Evolutionary conservation across 2,113 vertebrate species (phyloP), one percentile per base, ranked within the genome.

Genomic region (Nettapus auritus): DNA sequence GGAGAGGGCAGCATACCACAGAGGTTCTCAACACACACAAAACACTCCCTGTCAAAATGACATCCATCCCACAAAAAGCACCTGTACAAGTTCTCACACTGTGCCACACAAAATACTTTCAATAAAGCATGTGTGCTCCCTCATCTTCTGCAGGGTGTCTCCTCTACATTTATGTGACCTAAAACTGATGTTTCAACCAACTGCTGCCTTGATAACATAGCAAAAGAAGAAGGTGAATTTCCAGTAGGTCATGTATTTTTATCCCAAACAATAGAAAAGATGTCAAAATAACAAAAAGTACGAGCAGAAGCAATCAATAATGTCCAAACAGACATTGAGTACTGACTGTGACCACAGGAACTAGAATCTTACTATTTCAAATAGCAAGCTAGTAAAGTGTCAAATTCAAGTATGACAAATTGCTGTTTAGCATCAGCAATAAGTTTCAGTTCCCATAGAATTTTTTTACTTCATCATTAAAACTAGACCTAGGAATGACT

Each of bases 391-490:
- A 86, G 29, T 29, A 8, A 86, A 75, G 28, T 4, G 17, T 34
- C 26, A 25, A 40, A n/a, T 21, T 33, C 15, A 70, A n/a, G 13
- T 56, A 29, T 7, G 22, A 56, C 70, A 52, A 0, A 0, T 4
- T 66, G 63, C 13, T 0, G 0, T 9, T 20, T 26, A 21, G 42
- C 40, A 48, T 7, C 56, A 50, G 34, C 2, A 53, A 21, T 31
- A 42, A 57, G 16, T 60, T 81, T 18, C 67, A 62, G 10, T 5
- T 57, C 82, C 67, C 28, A 11, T 4, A 28, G 28, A 29, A 36
- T 7, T 1, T 1, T 55, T 29, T 2, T 3, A 52, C 7, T 31
- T 36, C 23, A 16, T 10, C 0, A 0, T n/a, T 68, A 53, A 60
- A 67, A 44, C 21, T 3, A 71, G 22, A 63, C 5, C 12, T 38